phyloP scores from a whole-genome alignment of 2,797 vertebrate genomes.

The Varecia variegata region DNA sequence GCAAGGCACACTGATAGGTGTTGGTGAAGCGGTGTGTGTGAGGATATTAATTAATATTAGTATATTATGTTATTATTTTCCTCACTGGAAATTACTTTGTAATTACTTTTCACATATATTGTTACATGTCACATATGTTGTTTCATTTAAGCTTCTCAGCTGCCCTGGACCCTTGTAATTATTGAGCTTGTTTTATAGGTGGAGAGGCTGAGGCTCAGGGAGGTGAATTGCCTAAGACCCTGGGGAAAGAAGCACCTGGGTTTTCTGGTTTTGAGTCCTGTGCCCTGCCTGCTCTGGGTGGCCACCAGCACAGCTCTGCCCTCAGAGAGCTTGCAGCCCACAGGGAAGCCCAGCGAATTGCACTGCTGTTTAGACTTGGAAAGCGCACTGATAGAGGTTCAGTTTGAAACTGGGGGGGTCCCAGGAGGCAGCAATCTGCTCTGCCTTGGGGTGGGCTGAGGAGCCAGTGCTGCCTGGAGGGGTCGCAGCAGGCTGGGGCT shows the following conservation, averaged over 20 bases:
- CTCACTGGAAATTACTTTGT: constrained; percentile 11
- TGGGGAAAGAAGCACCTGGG: neutral
- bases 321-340: neutral
- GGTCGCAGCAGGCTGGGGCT: neutral
- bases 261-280: neutral
- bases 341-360: neutral
- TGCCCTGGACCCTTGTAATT: neutral
- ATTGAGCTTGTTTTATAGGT: neutral
- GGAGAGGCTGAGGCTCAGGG: neutral
- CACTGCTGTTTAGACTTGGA: neutral
- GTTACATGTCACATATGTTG: neutral
- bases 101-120: neutral
- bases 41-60: neutral
- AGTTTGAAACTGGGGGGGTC: neutral
- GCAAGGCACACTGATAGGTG: neutral
- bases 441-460: neutral
- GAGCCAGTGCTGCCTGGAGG: neutral
- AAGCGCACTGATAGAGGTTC: fast-evolving
- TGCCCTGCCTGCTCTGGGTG: neutral
- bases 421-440: neutral
- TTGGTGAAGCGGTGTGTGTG: neutral
- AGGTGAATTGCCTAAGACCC: neutral
- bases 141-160: neutral
- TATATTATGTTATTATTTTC: neutral
- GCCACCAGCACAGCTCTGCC: neutral